Evolutionary conservation across 2,888 invertebrate genomes (phyloP).

Genomic region (Thymelicus acteon): DNA sequence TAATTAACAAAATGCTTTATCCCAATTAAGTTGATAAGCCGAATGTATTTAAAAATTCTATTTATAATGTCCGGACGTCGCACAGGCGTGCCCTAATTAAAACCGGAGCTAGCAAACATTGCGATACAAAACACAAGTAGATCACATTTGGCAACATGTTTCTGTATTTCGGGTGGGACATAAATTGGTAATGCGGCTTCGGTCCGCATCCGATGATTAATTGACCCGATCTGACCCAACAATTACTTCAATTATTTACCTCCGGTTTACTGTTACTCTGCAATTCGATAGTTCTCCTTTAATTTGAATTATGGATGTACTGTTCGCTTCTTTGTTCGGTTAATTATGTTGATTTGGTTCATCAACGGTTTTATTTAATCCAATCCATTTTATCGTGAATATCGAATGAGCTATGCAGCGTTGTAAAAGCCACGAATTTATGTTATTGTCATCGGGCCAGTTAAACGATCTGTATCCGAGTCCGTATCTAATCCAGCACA

Average conservation of each 20-base stretch:
- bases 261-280: constrained; percentile 66
- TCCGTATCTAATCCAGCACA: constrained; percentile 6
- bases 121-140: constrained; percentile 40
- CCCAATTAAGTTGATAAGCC: constrained; percentile 8
- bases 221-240: constrained; percentile 80
- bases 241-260: constrained; percentile 83
- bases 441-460: constrained; percentile 20
- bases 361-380: constrained; percentile 37
- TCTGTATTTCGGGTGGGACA: constrained; percentile 63
- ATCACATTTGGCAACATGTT: constrained; percentile 48
- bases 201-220: constrained; percentile 76
- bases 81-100: constrained; percentile 33
- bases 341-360: constrained; percentile 38
- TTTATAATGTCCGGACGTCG: constrained; percentile 20
- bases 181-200: constrained; percentile 71
- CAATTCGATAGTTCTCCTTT: constrained; percentile 56
- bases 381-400: constrained; percentile 26
- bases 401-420: constrained; percentile 26
- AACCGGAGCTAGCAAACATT: constrained; percentile 37
- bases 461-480: constrained; percentile 4
- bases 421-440: constrained; percentile 26
- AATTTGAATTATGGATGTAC: constrained; percentile 51
- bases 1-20: constrained; percentile 3
- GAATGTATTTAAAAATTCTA: constrained; percentile 25
- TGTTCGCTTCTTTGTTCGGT: constrained; percentile 38